Percentiles rank a stretch among this genome's conserved stretches.
phyloP scores from a whole-genome alignment of 2,113 vertebrate species.

The Mungos mungo region DNA sequence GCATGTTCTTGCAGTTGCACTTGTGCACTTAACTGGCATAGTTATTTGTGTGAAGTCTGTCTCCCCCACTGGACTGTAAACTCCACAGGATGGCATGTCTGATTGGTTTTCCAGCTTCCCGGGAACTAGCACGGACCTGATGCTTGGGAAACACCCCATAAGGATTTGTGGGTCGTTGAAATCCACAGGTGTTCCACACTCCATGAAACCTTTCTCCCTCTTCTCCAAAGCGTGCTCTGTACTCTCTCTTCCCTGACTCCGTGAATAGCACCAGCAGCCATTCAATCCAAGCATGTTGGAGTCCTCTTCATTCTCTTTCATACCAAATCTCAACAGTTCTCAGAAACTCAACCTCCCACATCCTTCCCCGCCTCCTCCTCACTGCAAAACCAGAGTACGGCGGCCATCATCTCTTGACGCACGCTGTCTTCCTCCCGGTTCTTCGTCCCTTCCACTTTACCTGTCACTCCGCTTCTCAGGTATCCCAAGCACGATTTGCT shows the following conservation, averaged over 20 bases:
- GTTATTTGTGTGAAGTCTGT: background rate
- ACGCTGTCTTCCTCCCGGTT: background rate
- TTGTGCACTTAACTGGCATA: background rate
- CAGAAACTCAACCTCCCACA: background rate
- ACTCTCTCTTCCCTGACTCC: background rate
- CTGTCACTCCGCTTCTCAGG: background rate
- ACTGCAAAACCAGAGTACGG: fast-evolving
- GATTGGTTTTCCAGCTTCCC: background rate
- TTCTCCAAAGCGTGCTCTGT: background rate
- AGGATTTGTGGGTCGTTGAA: background rate
- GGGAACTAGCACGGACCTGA: background rate
- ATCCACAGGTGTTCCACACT: background rate
- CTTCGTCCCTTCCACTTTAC: background rate
- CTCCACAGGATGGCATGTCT: background rate
- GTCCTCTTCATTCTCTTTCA: background rate
- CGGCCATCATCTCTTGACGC: background rate
- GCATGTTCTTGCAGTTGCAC: background rate
- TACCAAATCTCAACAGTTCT: background rate
- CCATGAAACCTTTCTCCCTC: background rate
- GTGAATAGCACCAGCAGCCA: background rate
- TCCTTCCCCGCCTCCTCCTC: background rate
- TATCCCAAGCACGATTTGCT: background rate
- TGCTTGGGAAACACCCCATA: background rate
- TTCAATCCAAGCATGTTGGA: too few relatives aligned
- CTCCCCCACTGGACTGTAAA: background rate